Evolutionary conservation across 2,113 vertebrate species (phyloP).

Genomic region (Turnix velox): DNA sequence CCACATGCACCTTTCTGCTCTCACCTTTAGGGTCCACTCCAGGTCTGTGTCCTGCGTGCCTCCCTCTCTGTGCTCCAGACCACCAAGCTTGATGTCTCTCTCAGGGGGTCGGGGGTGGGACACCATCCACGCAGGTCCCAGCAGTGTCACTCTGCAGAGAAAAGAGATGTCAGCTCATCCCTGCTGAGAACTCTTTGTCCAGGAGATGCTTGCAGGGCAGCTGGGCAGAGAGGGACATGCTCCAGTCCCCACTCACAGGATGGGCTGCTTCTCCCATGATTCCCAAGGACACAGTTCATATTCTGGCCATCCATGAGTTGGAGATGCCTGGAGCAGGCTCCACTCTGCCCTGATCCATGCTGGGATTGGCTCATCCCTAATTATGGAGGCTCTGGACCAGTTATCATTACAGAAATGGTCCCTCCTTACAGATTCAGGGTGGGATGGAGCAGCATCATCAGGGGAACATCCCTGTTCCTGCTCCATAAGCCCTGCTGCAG

Average conservation of each 20-base stretch:
- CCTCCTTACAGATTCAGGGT: background rate
- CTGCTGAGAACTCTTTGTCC: background rate
- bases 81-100: background rate
- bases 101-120: background rate
- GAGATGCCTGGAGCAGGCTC: background rate
- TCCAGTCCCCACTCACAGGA: fast-evolving
- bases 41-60: background rate
- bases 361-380: background rate
- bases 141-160: conserved; percentile 9
- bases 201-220: background rate
- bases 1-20: background rate
- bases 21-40: background rate
- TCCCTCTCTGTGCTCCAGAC: background rate
- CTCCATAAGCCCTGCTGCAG: background rate
- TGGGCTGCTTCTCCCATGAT: background rate
- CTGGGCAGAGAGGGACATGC: background rate
- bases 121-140: fast-evolving
- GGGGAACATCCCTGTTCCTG: background rate
- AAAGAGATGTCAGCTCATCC: background rate
- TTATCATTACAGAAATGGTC: background rate
- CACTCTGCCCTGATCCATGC: background rate
- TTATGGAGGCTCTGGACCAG: fast-evolving
- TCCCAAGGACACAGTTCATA: background rate
- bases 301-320: background rate
- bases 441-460: background rate